phyloP scores from a whole-genome alignment of 2,113 vertebrate species.

The Proterorhinus semilunaris region DNA sequence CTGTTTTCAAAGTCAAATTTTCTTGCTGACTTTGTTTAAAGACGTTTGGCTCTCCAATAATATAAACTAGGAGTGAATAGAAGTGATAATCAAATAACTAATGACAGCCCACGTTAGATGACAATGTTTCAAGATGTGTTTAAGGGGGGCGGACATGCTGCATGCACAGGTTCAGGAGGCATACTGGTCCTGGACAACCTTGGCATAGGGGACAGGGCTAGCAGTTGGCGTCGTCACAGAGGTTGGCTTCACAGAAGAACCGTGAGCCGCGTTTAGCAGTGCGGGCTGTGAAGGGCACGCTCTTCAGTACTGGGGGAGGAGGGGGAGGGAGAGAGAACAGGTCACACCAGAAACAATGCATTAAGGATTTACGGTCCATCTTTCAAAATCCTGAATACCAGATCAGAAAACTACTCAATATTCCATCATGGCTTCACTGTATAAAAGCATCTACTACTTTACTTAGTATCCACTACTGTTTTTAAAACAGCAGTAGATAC shows the following conservation, averaged over 20 bases:
- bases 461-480: background rate
- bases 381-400: background rate
- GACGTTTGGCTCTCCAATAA: constrained; percentile 73
- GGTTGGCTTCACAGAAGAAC: constrained; percentile 96
- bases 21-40: constrained; percentile 43
- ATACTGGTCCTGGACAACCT: constrained; percentile 75
- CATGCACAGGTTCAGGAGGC: constrained; percentile 65
- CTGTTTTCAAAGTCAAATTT: constrained; percentile 43
- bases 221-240: constrained; percentile 96
- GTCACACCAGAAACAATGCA: constrained; percentile 68
- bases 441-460: background rate
- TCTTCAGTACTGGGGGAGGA: constrained; percentile 89
- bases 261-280: constrained; percentile 96
- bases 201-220: constrained; percentile 79
- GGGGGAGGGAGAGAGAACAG: constrained; percentile 73
- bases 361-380: constrained; percentile 11
- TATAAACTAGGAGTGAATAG: constrained; percentile 45
- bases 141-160: constrained; percentile 59
- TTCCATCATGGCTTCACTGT: background rate
- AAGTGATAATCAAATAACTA: constrained; percentile 51
- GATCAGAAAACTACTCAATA: background rate
- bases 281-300: constrained; percentile 96
- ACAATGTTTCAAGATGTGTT: constrained; percentile 35
- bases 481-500: background rate
- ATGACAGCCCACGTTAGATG: constrained; percentile 59